Base-by-base conservation (phyloP, 2,113 vertebrate genomes). In the Nycticryphes semicollaris region DNA sequence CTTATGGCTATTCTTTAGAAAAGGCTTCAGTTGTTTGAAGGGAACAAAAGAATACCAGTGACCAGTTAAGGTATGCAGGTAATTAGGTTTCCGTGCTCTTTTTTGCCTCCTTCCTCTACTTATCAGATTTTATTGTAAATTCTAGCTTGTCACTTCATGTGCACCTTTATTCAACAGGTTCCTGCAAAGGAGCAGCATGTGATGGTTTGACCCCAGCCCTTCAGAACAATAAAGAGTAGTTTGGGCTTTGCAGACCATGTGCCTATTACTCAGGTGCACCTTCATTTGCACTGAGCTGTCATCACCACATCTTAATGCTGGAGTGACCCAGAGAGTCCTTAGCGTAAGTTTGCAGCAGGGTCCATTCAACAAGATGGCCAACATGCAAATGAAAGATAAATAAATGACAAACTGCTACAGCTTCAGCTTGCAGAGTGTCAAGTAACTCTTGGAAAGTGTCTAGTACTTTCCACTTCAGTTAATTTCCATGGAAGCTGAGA, bases 301-400 rank as follows among this genome's bases (percentile, higher is more conserved):
- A 31, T 19, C 73, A 50, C 33, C 28, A 22, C 43, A 25, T 39
- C 43, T 68, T 56, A 64, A n/a, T 3, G 4, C 35, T 63, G 72
- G 27, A 64, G 47, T 37, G 51, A 47, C 45, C 68, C 77, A 41
- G 69, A 88, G 57, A 75, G 51, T 6, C 25, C 28, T 53, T 7
- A 25, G 23, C 33, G 5, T 45, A 63, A 81, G 39, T 6, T 23
- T 12, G 41, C 25, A 70, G 22, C 24, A 60, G 64, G 68, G 10
- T 62, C 8, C 3, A 6, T 43, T 70, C 73, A 48, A 57, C 60
- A 90, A 91, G 56, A 37, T 21, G 53, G 57, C 43, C 43, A 81
- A 51, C 62, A 91, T 87, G 92, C 88, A 94, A 96, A 94, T 93
- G 60, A 78, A 93, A 91, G 83, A 72, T 92, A 93, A 96, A 90